Conservation (phyloP, 2,797 vertebrate species). For the Tenualosa thibaudeaui region DNA sequence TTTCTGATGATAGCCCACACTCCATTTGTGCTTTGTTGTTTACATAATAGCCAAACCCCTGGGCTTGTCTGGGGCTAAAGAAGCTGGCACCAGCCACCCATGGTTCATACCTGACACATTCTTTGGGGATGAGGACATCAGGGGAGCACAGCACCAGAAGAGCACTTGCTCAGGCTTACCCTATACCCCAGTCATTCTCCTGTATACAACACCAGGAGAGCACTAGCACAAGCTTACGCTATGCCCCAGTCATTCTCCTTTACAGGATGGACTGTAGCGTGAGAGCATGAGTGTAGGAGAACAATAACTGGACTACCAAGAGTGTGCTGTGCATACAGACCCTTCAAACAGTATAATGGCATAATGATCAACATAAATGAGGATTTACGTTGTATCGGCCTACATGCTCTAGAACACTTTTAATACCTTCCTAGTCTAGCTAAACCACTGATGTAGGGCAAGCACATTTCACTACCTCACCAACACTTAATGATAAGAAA, state of each 20-base stretch:
- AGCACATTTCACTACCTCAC: not conserved
- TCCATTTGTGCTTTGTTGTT: conserved; percentile 3
- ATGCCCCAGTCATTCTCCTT: not conserved
- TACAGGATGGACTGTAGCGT: not conserved
- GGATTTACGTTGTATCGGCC: too few species aligned
- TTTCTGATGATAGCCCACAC: conserved; percentile 9
- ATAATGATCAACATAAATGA: not conserved
- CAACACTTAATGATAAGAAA: not conserved
- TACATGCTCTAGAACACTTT: not conserved
- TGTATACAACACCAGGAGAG: not conserved
- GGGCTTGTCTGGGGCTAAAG: not conserved
- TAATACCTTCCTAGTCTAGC: not conserved
- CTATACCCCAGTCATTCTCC: not conserved
- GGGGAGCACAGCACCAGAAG: not conserved
- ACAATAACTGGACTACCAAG: not conserved
- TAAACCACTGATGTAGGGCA: not conserved
- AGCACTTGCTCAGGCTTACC: not conserved
- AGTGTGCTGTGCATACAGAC: not conserved
- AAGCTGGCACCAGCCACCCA: not conserved
- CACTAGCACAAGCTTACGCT: not conserved
- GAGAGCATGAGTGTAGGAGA: not conserved
- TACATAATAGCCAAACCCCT: conserved; percentile 21
- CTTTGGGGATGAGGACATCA: conserved; percentile 6
- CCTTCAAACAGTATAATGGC: not conserved
- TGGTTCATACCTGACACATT: conserved; percentile 12